phyloP scores from a whole-genome alignment of 2,888 invertebrate species.

The Xestia sexstrigata region DNA sequence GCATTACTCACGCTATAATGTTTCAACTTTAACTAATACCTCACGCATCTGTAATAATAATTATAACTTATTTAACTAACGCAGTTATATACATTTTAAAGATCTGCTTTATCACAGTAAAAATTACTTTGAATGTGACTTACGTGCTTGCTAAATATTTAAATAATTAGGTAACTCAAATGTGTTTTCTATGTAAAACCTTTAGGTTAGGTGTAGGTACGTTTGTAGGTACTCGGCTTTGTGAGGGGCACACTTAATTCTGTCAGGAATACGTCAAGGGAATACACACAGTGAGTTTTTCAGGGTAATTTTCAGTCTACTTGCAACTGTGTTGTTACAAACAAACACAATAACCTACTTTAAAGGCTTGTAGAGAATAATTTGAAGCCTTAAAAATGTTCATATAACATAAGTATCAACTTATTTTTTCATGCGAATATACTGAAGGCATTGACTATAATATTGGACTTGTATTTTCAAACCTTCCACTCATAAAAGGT shows the following conservation, averaged over 20 bases:
- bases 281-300: constrained; percentile 44
- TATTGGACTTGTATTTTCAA: constrained; percentile 10
- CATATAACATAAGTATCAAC: background rate
- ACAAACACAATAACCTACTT: constrained; percentile 28
- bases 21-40: constrained; percentile 69
- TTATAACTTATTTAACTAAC: constrained; percentile 59
- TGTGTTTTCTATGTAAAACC: constrained; percentile 23
- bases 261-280: constrained; percentile 50
- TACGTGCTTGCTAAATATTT: constrained; percentile 28
- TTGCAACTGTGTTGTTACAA: constrained; percentile 15
- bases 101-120: constrained; percentile 39
- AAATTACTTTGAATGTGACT: constrained; percentile 50
- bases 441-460: constrained; percentile 8
- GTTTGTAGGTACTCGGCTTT: constrained; percentile 26
- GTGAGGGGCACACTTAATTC: constrained; percentile 48
- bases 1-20: constrained; percentile 73
- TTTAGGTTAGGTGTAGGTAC: constrained; percentile 6
- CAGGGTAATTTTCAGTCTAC: constrained; percentile 37
- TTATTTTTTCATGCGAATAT: background rate
- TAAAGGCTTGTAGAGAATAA: constrained; percentile 27
- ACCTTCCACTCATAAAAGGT: constrained; percentile 9
- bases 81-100: constrained; percentile 54
- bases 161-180: constrained; percentile 22
- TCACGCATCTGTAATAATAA: constrained; percentile 65
- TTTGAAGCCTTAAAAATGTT: constrained; percentile 5